Base-by-base conservation (phyloP, 2,797 vertebrate genomes). In the Potorous gilbertii region DNA sequence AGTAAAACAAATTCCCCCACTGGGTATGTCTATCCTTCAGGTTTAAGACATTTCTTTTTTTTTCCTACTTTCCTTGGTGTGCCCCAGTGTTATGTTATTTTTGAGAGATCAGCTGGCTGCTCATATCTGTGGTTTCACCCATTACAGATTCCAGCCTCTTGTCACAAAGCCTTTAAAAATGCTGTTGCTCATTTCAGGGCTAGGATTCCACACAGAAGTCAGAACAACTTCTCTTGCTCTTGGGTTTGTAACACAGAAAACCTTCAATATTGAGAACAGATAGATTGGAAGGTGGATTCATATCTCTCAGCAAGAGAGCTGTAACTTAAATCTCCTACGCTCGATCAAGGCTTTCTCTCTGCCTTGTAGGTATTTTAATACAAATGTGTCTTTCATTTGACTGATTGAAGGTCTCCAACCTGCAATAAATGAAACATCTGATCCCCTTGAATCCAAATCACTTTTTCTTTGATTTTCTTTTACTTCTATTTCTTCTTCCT, bases 381-480 rank as follows among this genome's bases (percentile, higher is more conserved):
- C 99, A 99, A 99, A 99, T 98, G 97, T 97, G 98, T 99, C 99
- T 99, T 99, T 99, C 99, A 99, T 99, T 99, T 98, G 98, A 98
- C 98, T 99, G 98, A 99, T 99, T 99, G 98, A 98, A 98, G 98
- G 98, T 99, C 99, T 99, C 98, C 98, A 99, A 98, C 99, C 99
- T 99, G 99, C 99, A 99, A 99, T 99, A 99, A 99, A 99, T 99
- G 99, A 98, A 99, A 99, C 99, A 99, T 99, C 99, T 99, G 99
- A 99, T 99, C 99, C 99, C 99, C 99, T 99, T 99, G 99, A 99
- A 99, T 99, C 99, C 98, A 99, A 99, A 99, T 99, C 98, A 98
- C 99, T 99, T 98, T 99, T 99, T 99, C 99, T 99, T 99, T 99
- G 98, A 99, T 99, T 99, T 99, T 98, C 98, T 99, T 98, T 99